phyloP scores from a whole-genome alignment of 53 echinoderm and acorn worm species.

The Apostichopus leukothele region DNA sequence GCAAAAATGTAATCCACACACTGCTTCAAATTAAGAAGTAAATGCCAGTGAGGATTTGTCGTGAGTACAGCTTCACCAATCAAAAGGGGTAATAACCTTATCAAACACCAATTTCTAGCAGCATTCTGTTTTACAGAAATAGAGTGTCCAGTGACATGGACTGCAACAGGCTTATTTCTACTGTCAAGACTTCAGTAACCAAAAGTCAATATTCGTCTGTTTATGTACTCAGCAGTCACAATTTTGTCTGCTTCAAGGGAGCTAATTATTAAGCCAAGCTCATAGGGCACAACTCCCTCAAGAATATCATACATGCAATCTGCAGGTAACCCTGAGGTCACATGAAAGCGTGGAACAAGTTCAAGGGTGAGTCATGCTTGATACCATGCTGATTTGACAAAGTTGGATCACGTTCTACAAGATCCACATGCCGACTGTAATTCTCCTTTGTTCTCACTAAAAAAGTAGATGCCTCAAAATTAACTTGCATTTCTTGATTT shows the following conservation, averaged over 20 bases:
- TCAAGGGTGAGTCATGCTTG: slow-evolving; percentile 29
- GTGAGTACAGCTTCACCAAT: slow-evolving; percentile 17
- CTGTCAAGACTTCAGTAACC: slow-evolving; percentile 20
- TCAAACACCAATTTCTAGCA: slow-evolving; percentile 50
- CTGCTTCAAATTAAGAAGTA: slow-evolving; percentile 38
- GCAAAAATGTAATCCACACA: slow-evolving; percentile 31
- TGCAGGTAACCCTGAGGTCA: slow-evolving; percentile 25
- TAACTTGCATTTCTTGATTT: slow-evolving; percentile 29
- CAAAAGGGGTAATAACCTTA: slow-evolving; percentile 35
- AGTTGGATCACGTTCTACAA: slow-evolving; percentile 19
- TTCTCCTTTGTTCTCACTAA: slow-evolving; percentile 30
- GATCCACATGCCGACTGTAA: slow-evolving; percentile 7
- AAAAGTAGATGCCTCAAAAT: slow-evolving; percentile 39
- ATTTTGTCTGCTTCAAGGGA: slow-evolving; percentile 25
- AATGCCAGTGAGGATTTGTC: background rate
- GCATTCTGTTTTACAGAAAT: slow-evolving; percentile 42
- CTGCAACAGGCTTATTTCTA: slow-evolving; percentile 41
- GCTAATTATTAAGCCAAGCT: slow-evolving; percentile 44
- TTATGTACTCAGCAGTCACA: slow-evolving; percentile 17
- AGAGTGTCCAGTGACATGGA: slow-evolving; percentile 31
- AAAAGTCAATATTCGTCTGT: slow-evolving; percentile 40
- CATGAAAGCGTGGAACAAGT: slow-evolving; percentile 50
- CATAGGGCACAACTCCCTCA: slow-evolving; percentile 51
- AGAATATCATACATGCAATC: slow-evolving; percentile 55
- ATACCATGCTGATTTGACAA: slow-evolving; percentile 37